Base-by-base conservation (phyloP, 1,140 invertebrate species). In the Agrypnia vestita region DNA sequence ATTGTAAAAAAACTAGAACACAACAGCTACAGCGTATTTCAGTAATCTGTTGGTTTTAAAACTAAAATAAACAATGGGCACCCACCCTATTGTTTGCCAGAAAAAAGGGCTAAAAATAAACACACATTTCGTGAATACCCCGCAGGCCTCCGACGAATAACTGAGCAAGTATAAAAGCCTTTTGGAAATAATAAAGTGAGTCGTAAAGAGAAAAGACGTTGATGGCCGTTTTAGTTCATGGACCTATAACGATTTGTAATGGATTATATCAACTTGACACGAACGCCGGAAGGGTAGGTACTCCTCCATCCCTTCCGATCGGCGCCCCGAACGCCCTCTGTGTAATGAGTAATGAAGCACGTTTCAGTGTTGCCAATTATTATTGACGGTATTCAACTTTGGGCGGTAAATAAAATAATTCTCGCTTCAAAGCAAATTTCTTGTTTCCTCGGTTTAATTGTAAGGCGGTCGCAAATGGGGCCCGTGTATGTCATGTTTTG, bases 141-240 rank as follows among this genome's bases (percentile, higher is more conserved):
- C 25, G 6, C 25, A 35, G 6, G 25, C 25, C 25, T 35, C 25
- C 25, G 25, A 35, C 25, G 25, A 35, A 35, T 6, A 35, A 56
- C 15, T 56, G 19, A 56, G 15, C 53, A 15, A 56, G n/a, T 56
- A 56, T n/a, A 9, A 19, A 56, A 56, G 13, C 53, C 61, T 25
- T 64, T 21, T 17, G 12, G 35, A 64, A 64, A 64, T 64, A 64
- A 64, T 64, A 64, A 64, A 64, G n/a, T 13, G 19, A 53, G 17
- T 64, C 61, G 61, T 64, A 35, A 64, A 25, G 61, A 64, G 35
- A 21, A 35, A 64, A 25, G 61, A 64, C 13, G 17, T 35, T 64
- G 19, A 64, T 43, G 61, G 17, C 19, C 61, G 35, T 43, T 64
- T 64, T 25, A 7, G 17, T 64, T 43, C 53, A 56, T 19, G 19